Percentiles rank a stretch among this genome's conserved stretches.
Evolutionary conservation across 2,113 vertebrate genomes (phyloP).

Genomic region (Podarcis muralis): DNA sequence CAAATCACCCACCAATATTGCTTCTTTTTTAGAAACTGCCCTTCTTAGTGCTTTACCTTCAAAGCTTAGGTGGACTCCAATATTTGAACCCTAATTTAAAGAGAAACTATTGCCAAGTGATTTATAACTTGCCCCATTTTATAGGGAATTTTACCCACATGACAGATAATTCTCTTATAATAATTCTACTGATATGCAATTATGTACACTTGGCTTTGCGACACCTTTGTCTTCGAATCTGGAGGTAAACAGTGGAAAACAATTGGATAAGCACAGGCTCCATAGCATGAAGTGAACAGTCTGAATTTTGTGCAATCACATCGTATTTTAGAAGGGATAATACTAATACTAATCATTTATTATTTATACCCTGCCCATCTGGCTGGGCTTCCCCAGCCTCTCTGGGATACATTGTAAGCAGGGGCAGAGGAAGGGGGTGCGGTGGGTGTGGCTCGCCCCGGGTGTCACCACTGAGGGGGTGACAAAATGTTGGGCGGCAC

Average conservation of each 20-base stretch:
- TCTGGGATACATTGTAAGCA: no score
- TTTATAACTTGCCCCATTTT: not conserved
- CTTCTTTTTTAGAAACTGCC: constrained; percentile 1
- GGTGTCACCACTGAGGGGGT: no score
- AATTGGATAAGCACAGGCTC: not conserved
- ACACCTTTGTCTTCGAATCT: not conserved
- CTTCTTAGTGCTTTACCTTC: not conserved
- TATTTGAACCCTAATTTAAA: not conserved
- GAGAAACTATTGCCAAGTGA: not conserved
- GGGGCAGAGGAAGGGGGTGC: no score
- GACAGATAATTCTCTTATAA: not conserved
- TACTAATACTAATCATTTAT: no score
- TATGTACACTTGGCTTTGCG: accelerated
- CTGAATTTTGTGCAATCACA: not conserved
- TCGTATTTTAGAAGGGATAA: not conserved
- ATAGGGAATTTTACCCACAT: not conserved
- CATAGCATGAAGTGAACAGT: not conserved
- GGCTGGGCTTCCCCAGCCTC: no score
- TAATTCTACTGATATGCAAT: not conserved
- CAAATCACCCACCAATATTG: not conserved
- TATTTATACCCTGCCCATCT: no score
- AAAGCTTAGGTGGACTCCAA: not conserved
- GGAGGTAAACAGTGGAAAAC: not conserved
- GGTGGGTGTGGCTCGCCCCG: no score
- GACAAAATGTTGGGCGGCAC: no score